A percentile compares a stretch with the other conserved stretches of the same genome.
phyloP scores from a whole-genome alignment of 2,888 invertebrate genomes.

The Acanthoscelides obtectus region DNA sequence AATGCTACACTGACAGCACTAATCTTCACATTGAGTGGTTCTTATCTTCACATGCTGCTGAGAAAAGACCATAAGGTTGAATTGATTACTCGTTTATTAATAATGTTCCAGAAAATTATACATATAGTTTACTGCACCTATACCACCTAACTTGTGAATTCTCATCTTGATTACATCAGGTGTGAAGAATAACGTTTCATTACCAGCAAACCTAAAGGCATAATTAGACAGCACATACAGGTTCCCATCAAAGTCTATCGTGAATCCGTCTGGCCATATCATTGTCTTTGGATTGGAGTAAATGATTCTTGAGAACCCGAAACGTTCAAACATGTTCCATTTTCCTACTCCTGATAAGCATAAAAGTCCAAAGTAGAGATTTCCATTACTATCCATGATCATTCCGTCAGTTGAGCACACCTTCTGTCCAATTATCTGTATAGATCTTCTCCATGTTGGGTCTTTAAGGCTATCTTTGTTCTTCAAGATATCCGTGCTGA shows the following conservation, averaged over 20 bases:
- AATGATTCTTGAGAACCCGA: conserved; percentile 45
- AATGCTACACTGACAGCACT: too few relatives aligned
- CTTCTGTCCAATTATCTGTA: conserved; percentile 45
- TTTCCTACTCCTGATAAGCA: conserved; percentile 63
- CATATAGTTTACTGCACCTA: not conserved
- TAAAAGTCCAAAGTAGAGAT: conserved; percentile 63
- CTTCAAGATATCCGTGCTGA: conserved; percentile 57
- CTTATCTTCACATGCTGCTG: too few relatives aligned
- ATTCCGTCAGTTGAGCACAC: conserved; percentile 64
- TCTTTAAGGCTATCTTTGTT: conserved; percentile 48
- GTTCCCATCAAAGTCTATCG: conserved; percentile 60
- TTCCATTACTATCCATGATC: conserved; percentile 65
- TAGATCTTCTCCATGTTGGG: conserved; percentile 31
- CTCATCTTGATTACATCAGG: conserved; percentile 25
- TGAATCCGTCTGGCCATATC: conserved; percentile 68
- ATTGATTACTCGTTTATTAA: not conserved
- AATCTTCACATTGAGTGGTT: too few relatives aligned
- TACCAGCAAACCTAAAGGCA: conserved; percentile 24
- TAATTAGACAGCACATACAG: conserved; percentile 60
- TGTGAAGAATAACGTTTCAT: conserved; percentile 13
- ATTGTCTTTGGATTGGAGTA: conserved; percentile 60
- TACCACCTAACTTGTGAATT: conserved; percentile 19
- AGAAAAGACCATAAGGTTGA: too few relatives aligned
- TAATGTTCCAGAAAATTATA: not conserved
- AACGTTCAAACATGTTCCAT: conserved; percentile 60